These are phyloP conservation scores for Epinotia brunnichana DNA, from an alignment of 2,888 invertebrate genomes.

Conservation along the genomic window DNA sequence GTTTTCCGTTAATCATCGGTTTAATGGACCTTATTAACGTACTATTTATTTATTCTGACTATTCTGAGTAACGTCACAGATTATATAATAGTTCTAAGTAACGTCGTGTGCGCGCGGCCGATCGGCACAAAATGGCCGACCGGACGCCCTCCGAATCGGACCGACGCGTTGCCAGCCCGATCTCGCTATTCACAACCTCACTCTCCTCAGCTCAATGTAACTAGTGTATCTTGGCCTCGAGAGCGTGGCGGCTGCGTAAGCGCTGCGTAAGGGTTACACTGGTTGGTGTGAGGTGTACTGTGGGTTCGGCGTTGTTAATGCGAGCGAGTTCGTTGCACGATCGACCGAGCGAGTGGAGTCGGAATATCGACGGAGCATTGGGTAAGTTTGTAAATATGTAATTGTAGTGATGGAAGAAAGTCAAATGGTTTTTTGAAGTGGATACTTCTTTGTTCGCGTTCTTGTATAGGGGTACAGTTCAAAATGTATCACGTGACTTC, in stretches of 20 bases:
- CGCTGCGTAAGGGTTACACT: not conserved
- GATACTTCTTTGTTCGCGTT: no score
- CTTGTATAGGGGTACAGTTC: no score
- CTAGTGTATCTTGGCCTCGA: not conserved
- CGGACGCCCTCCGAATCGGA: not conserved
- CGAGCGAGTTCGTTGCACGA: not conserved
- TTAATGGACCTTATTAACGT: no score
- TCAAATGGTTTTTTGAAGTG: no score
- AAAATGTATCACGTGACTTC: no score
- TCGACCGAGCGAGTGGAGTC: not conserved
- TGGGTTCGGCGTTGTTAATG: not conserved
- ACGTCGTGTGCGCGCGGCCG: not conserved
- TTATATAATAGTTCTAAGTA: no score
- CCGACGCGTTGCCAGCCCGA: constrained; percentile 3
- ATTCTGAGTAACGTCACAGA: not conserved
- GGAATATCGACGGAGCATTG: no score
- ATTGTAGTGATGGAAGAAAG: no score
- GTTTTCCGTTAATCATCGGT: no score
- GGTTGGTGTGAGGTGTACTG: not conserved
- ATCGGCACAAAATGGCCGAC: constrained; percentile 11
- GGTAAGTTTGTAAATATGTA: no score
- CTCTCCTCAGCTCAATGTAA: not conserved
- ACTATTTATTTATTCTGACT: no score
- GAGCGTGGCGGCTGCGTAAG: not conserved
- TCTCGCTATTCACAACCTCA: not conserved